These are phyloP conservation scores for Microchrysa polita DNA, from an alignment of 2,888 invertebrate species.

Conservation along the genomic window DNA sequence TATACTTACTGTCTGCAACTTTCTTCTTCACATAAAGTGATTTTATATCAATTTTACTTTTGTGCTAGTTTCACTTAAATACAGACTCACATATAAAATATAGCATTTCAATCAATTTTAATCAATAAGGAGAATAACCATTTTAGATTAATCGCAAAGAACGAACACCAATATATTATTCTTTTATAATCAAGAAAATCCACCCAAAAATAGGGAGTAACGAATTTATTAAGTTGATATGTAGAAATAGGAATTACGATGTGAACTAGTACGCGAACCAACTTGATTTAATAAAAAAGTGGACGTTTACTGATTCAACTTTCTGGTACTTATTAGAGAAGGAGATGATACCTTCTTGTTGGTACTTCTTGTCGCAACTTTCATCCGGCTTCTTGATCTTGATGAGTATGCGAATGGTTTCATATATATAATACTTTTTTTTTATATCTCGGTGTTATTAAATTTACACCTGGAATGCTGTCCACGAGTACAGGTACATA, in stretches of 20 bases:
- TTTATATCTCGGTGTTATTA: slow-evolving; percentile 2
- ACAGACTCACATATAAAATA: no score
- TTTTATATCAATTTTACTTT: no score
- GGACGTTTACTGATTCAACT: slow-evolving; percentile 47
- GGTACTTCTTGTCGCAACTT: slow-evolving; percentile 34
- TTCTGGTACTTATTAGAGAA: slow-evolving; percentile 38
- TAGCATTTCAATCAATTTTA: no score
- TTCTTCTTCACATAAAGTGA: no score
- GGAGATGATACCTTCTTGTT: slow-evolving; percentile 19
- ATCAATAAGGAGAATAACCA: no score
- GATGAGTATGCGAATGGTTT: slow-evolving; percentile 9
- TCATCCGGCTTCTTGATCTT: slow-evolving; percentile 41
- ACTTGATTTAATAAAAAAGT: slow-evolving; percentile 45
- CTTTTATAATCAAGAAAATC: no score
- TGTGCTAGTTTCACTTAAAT: no score
- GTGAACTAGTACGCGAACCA: slow-evolving; percentile 45
- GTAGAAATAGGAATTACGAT: slow-evolving; percentile 34
- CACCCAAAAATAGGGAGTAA: no score
- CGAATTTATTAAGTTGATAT: slow-evolving; percentile 12
- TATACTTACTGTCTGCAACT: no score
- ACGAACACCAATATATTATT: no score
- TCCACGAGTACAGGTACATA: neutral
- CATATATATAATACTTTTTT: slow-evolving; percentile 2
- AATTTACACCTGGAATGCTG: slow-evolving; percentile 34
- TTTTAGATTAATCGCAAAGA: no score